These are phyloP conservation scores for Formica selysi DNA, from an alignment of 1,140 invertebrate species.

Conservation along the genomic window DNA sequence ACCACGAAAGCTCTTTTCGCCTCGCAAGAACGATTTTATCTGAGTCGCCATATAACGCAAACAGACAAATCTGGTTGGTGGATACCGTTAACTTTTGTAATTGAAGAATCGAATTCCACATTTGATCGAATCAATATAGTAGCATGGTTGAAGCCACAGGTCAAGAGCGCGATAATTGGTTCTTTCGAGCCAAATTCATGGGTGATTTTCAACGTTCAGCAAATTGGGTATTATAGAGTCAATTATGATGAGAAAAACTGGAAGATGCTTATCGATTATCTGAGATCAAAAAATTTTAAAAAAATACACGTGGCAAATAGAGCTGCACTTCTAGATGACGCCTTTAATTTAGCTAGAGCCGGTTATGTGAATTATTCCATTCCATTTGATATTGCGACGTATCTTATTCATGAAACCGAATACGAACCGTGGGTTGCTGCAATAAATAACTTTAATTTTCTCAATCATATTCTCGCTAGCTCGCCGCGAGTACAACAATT, in stretches of 20 bases:
- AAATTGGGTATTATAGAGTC: constrained; percentile 87
- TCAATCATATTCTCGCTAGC: constrained; percentile 79
- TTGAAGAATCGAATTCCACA: constrained; percentile 68
- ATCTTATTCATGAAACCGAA: constrained; percentile 86
- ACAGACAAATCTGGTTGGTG: constrained; percentile 78
- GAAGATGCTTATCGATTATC: constrained; percentile 82
- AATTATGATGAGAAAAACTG: constrained; percentile 87
- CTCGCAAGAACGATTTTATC: constrained; percentile 65
- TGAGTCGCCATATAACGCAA: constrained; percentile 14
- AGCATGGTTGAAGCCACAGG: constrained; percentile 84
- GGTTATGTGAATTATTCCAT: constrained; percentile 83
- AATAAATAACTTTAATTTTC: constrained; percentile 74
- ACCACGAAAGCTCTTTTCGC: not conserved
- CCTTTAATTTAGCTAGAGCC: constrained; percentile 87
- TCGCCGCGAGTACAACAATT: constrained; percentile 36
- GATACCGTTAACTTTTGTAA: constrained; percentile 82
- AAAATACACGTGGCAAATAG: constrained; percentile 86
- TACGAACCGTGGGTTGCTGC: constrained; percentile 88
- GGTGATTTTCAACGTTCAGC: constrained; percentile 86
- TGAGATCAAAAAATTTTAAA: constrained; percentile 74
- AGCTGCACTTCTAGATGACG: constrained; percentile 89
- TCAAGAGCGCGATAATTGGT: constrained; percentile 39
- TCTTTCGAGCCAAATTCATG: constrained; percentile 77
- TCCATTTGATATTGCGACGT: constrained; percentile 85
- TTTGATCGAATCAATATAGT: constrained; percentile 76